Percentiles rank a stretch among this genome's conserved stretches.
These are phyloP conservation scores for Psilopogon haemacephalus DNA, from an alignment of 2,113 vertebrate species.

Conservation along the genomic window DNA sequence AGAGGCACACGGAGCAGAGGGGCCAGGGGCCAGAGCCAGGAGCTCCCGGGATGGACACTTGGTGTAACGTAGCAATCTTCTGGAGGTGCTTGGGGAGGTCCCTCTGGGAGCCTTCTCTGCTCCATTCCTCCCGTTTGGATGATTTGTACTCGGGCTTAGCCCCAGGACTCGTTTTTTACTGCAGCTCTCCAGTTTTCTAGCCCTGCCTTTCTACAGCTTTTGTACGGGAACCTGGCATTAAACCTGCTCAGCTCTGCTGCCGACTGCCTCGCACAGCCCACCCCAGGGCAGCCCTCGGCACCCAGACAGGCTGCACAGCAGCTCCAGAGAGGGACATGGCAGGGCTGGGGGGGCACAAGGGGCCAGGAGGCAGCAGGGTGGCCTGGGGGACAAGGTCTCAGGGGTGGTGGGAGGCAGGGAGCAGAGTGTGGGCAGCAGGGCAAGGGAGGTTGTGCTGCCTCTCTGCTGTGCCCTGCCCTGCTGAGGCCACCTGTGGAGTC, in stretches of 20 bases:
- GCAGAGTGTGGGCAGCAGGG: no score
- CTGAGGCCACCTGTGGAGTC: no score
- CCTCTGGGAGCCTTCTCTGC: neutral
- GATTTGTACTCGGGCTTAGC: neutral
- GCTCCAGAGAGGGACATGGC: no score
- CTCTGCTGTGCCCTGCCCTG: no score
- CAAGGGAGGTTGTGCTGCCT: no score
- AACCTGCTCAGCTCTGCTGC: conserved; percentile 34
- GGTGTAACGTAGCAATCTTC: neutral
- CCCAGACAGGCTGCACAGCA: no score
- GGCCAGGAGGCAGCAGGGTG: no score
- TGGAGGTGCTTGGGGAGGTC: neutral
- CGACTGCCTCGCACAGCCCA: neutral
- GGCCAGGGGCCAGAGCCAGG: neutral
- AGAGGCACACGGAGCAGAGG: neutral
- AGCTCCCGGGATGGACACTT: neutral
- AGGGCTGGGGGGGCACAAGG: no score
- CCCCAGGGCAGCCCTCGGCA: no score
- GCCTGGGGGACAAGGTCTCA: no score
- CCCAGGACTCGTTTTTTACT: neutral
- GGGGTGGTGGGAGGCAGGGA: no score
- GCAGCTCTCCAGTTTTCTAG: conserved; percentile 77
- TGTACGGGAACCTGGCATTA: conserved; percentile 69
- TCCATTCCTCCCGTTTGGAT: conserved; percentile 9
- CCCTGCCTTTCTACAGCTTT: conserved; percentile 70